Percentiles rank a stretch among this genome's conserved stretches.
These are phyloP conservation scores for Callimorpha dominula DNA, from an alignment of 2,888 invertebrate genomes.

Conservation along the genomic window DNA sequence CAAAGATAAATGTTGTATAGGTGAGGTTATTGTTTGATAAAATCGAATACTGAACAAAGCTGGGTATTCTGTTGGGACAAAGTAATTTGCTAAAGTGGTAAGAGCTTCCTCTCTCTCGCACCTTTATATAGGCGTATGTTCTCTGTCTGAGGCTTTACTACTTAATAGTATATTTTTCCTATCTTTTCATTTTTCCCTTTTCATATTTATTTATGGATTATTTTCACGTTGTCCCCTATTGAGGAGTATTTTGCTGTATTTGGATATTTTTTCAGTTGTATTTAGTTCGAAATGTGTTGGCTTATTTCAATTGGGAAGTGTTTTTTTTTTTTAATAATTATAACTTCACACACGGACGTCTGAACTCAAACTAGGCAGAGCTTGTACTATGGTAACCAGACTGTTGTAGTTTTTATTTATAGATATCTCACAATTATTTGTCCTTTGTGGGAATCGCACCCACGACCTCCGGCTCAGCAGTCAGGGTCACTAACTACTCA, in stretches of 20 bases:
- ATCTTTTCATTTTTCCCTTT: conserved; percentile 25
- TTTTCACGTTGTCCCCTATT: conserved; percentile 26
- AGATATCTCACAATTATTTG: no score
- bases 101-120: conserved; percentile 52
- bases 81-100: conserved; percentile 78
- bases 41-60: conserved; percentile 65
- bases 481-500: no score
- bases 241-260: conserved; percentile 6
- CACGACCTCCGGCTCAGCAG: no score
- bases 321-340: no score
- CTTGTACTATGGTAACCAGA: no score
- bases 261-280: conserved; percentile 4
- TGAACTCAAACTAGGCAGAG: no score
- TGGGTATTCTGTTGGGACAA: conserved; percentile 64
- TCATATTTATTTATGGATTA: conserved; percentile 28
- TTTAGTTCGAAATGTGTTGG: neutral
- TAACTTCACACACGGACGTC: no score
- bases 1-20: conserved; percentile 51
- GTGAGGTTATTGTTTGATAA: conserved; percentile 63
- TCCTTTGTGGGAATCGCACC: no score
- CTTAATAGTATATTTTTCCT: conserved; percentile 33
- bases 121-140: conserved; percentile 51
- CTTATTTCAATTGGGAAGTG: no score
- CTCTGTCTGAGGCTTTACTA: conserved; percentile 38
- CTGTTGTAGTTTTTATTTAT: no score